A percentile compares a stretch with the other conserved stretches of the same genome.
These are phyloP conservation scores for Limulus polyphemus DNA, from an alignment of 2,888 invertebrate genomes.

Conservation along the genomic window DNA sequence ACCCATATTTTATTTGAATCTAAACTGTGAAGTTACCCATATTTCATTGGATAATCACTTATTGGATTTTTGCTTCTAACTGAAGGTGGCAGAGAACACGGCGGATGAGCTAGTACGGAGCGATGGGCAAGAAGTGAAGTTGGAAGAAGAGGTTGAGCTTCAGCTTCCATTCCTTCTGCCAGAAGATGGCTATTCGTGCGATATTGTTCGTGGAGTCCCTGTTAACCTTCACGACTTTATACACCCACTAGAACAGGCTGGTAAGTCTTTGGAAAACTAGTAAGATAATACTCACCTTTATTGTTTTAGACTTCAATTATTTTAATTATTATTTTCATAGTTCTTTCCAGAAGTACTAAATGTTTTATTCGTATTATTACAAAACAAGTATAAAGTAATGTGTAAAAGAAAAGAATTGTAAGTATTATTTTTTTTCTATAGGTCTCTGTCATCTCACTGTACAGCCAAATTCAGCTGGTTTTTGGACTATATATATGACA, in stretches of 20 bases:
- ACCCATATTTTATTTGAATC: no score
- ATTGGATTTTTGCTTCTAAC: background rate
- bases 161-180: conserved; percentile 84
- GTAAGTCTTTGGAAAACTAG: background rate
- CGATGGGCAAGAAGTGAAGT: conserved; percentile 74
- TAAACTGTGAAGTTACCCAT: no score
- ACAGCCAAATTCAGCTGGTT: conserved; percentile 78
- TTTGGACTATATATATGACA: conserved; percentile 90
- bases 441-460: conserved; percentile 70
- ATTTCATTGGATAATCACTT: no score
- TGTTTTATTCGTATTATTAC: conserved; percentile 45
- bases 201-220: conserved; percentile 86
- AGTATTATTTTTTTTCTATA: no score
- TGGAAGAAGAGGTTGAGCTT: conserved; percentile 75
- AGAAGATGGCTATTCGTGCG: conserved; percentile 95
- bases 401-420: no score
- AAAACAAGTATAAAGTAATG: no score
- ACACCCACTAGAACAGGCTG: conserved; percentile 44
- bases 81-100: conserved; percentile 66
- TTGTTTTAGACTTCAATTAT: no score
- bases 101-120: conserved; percentile 83
- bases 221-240: conserved; percentile 72
- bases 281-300: no score
- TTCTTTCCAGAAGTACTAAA: background rate
- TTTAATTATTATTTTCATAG: no score